Evolutionary conservation across 2,113 vertebrate genomes (phyloP), one percentile per base, ranked within the genome.

Genomic region (Lamprologus callipterus): DNA sequence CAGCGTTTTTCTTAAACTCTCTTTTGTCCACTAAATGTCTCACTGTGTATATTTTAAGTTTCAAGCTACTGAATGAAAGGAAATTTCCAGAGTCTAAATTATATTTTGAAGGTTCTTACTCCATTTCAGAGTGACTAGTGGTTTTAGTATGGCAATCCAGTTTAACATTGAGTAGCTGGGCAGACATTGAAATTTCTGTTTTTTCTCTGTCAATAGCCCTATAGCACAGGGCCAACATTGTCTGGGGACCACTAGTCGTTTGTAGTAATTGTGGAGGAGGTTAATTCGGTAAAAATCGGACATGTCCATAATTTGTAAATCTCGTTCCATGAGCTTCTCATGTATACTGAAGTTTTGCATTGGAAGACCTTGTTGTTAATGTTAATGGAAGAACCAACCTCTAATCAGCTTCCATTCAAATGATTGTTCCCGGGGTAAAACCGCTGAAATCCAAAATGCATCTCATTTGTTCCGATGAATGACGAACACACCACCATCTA

Each of bases 381-480:
- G 51, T 26, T 37, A 49, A 10, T 78, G 17, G 23, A 49, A n/a
- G 73, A 78, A 31, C 73, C 45, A 78, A n/a, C 60, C 21, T 58
- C 21, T 89, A 57, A 91, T 87, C 80, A 54, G 73, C 57, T 37
- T 81, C 51, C 26, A 81, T 89, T 94, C 42, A 82, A 49, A 63
- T 55, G 33, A 84, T 57, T 33, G 21, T 63, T 93, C 26, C 57
- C 53, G n/a, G 60, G n/a, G 81, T 51, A 79, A 84, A 90, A 82
- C 73, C 79, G n/a, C 37, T 80, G 78, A 85, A 91, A 91, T 84
- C 75, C 54, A 87, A 92, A 91, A 80, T 68, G 87, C 73, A 80
- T 31, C 82, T 60, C 60, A 70, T 88, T 93, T 94, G 89, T 95
- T 94, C 89, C 53, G 84, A 80, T 85, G 87, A 94, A 81, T 92